These are phyloP conservation scores for Heliconius eleuchia DNA, from an alignment of 1,140 invertebrate species.

Conservation along the genomic window DNA sequence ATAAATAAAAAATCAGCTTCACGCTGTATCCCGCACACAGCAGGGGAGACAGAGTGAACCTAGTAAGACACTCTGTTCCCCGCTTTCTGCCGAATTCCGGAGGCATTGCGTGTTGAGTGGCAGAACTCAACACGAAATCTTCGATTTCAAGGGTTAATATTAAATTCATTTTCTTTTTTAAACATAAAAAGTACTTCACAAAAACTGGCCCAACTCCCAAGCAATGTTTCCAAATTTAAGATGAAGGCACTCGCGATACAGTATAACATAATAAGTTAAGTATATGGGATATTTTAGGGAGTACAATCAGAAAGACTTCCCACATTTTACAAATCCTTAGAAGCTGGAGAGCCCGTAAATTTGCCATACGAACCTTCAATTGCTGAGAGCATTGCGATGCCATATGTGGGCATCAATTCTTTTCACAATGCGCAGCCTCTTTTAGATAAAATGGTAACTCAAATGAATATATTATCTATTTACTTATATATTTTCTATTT, in stretches of 20 bases:
- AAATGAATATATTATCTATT: not conserved
- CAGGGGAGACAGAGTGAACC: no score
- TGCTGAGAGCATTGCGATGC: slow-evolving; percentile 86
- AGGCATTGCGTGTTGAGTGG: no score
- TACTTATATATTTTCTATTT: no score
- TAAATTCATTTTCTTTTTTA: no score
- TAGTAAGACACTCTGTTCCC: no score
- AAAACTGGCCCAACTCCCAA: not conserved
- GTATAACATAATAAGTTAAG: no score
- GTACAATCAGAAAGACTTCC: slow-evolving; percentile 86
- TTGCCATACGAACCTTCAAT: slow-evolving; percentile 81
- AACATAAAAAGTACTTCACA: not conserved
- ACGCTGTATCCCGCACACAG: no score
- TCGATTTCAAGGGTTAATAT: no score
- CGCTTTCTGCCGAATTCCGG: no score
- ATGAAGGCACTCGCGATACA: no score
- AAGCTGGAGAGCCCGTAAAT: slow-evolving; percentile 81
- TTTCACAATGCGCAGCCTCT: slow-evolving; percentile 83
- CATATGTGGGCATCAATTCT: slow-evolving; percentile 86
- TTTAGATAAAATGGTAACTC: slow-evolving; percentile 85
- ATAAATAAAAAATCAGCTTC: no score
- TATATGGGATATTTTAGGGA: slow-evolving; percentile 77
- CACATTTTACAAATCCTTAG: slow-evolving; percentile 84
- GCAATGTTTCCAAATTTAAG: not conserved
- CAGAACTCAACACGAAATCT: no score